These are phyloP conservation scores for Thereuonema tuberculata DNA, from an alignment of 1,140 invertebrate species.

Conservation along the genomic window DNA sequence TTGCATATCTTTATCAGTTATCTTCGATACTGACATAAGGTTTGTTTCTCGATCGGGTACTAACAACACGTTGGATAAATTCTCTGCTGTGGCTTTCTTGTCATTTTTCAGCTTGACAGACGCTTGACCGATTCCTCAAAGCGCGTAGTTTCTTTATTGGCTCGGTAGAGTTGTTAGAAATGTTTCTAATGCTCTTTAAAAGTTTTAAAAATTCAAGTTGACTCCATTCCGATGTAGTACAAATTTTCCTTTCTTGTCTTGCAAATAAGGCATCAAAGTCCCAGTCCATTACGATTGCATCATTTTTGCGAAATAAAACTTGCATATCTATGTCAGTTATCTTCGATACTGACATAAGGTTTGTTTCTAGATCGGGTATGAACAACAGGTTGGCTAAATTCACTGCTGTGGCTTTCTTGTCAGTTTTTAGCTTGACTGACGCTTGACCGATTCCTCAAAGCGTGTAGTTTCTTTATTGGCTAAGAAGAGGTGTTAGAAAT, in stretches of 20 bases:
- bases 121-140: too few relatives aligned
- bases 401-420: background rate
- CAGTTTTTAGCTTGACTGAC: too few relatives aligned
- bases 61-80: background rate
- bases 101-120: too few relatives aligned
- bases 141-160: too few relatives aligned
- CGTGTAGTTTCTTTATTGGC: too few relatives aligned
- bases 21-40: background rate
- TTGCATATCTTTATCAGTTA: background rate
- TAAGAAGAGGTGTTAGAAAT: too few relatives aligned
- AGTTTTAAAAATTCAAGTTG: too few relatives aligned
- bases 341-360: background rate
- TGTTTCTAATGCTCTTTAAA: too few relatives aligned
- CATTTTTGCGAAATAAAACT: background rate
- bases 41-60: background rate
- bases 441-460: too few relatives aligned
- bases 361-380: background rate
- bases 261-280: background rate
- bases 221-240: background rate
- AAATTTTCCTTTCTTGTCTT: background rate
- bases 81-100: background rate
- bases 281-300: background rate
- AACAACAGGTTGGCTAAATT: background rate
- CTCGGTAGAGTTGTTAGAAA: too few relatives aligned
- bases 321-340: background rate